Conservation (phyloP, 2,888 invertebrate species). For the Eupithecia subfuscata region DNA sequence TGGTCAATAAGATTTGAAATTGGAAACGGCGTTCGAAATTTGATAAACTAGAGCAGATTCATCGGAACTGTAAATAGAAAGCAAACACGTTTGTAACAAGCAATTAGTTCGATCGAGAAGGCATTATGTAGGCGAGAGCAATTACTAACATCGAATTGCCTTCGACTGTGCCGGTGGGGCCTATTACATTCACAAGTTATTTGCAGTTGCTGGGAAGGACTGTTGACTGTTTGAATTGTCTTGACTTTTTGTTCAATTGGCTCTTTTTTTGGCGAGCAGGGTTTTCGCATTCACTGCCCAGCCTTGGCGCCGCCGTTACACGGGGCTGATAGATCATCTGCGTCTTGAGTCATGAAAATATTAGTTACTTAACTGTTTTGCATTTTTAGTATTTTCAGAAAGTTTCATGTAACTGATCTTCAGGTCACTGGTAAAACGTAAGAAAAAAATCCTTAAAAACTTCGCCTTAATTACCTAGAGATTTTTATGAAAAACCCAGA, state of each 20-base stretch:
- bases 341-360: too few relatives aligned
- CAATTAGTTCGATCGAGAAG: conserved; percentile 24
- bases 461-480: too few relatives aligned
- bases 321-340: too few relatives aligned
- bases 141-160: conserved; percentile 31
- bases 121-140: conserved; percentile 34
- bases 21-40: neutral
- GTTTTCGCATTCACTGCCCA: neutral
- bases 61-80: conserved; percentile 4
- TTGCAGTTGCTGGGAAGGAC: neutral
- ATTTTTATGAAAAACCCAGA: too few relatives aligned
- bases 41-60: neutral
- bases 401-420: too few relatives aligned
- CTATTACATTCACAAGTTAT: conserved; percentile 13
- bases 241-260: neutral
- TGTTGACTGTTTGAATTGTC: neutral
- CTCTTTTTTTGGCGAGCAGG: neutral
- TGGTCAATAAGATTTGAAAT: neutral
- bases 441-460: too few relatives aligned
- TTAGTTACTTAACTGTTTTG: too few relatives aligned
- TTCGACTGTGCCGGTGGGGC: conserved; percentile 22
- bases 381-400: too few relatives aligned
- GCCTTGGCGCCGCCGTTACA: too few relatives aligned
- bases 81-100: conserved; percentile 24
- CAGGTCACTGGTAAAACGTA: too few relatives aligned